Base-by-base conservation (phyloP, 2,113 vertebrate species). In the Ibidorhyncha struthersii region DNA sequence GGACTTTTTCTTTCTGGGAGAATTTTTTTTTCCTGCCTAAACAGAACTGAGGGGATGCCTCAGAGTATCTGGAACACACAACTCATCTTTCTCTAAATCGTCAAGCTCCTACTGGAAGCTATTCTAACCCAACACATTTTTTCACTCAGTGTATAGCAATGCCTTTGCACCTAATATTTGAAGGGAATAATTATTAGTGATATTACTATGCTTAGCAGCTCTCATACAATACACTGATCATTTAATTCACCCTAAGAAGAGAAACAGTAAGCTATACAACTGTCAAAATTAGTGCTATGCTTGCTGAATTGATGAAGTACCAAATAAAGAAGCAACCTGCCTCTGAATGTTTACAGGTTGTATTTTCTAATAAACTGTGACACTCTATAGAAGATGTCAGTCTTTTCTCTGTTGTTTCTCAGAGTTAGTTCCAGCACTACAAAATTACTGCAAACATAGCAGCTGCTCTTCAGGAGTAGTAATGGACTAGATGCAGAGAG, bases 111-210 rank as follows among this genome's bases (percentile, higher is more conserved):
- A 12, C 34, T 71, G 50, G 8, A 83, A 93, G 36, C 30, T 74
- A 36, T 50, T 94, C 25, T 89, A 86, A 74, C 16, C 21, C 29
- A 47, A 78, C 12, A 87, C 71, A 70, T 81, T 34, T 10, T 66
- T 89, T 94, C 27, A 26, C 27, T 45, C 14, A 14, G 23, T 29
- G 21, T 61, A 43, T 40, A 65, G 12, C 32, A 32, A 65, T 38
- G 19, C 49, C 45, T 93, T 70, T 41, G 7, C 20, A 52, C 14
- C 19, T 93, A 71, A 82, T 62, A 67, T 55, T 71, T 66, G 65
- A 91, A 85, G 20, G 19, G 47, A 87, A 84, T 82, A 70, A 78
- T 94, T 85, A 78, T 85, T 93, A 93, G 79, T 92, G 84, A 94
- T 41, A 74, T 91, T 93, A 71, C 38, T 86, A 63, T 65, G 56